A percentile compares a stretch with the other conserved stretches of the same genome.
phyloP scores from a whole-genome alignment of 2,113 vertebrate genomes.

The Nymphicus hollandicus region DNA sequence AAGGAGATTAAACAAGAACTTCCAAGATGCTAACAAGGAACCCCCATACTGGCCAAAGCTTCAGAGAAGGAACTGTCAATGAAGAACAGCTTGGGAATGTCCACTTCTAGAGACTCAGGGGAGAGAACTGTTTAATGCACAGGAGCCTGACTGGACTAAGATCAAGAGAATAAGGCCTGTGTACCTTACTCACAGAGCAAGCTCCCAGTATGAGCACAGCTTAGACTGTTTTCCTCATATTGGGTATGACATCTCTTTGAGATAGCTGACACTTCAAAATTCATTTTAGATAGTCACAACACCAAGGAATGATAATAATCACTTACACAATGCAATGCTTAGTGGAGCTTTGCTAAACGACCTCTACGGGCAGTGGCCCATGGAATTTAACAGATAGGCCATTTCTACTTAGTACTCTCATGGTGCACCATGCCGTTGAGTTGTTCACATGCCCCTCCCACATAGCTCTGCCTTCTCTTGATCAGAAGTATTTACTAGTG shows the following conservation, averaged over 20 bases:
- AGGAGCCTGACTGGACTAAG: not conserved
- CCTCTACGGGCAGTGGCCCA: not conserved
- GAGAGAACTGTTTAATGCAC: not conserved
- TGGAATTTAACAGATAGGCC: not conserved
- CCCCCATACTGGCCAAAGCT: not conserved
- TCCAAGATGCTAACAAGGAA: not conserved
- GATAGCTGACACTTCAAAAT: not conserved
- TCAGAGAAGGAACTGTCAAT: not conserved
- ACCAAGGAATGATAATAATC: not conserved
- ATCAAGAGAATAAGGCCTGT: not conserved
- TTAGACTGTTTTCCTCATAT: not conserved
- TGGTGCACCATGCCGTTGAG: accelerated
- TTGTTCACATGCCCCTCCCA: accelerated
- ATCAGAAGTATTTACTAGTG: not conserved
- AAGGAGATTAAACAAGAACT: not conserved
- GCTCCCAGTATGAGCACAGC: not conserved
- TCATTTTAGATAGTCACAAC: not conserved
- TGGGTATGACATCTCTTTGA: not conserved
- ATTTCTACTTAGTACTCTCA: not conserved
- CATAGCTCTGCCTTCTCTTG: not conserved
- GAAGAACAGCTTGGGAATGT: not conserved
- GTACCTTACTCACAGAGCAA: accelerated
- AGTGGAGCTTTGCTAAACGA: not conserved
- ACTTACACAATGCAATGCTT: not conserved
- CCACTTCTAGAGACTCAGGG: not conserved